Evolutionary conservation across 1,140 invertebrate species (phyloP), one percentile per base, ranked within the genome.

Genomic region (Chrysomallon squamiferum): DNA sequence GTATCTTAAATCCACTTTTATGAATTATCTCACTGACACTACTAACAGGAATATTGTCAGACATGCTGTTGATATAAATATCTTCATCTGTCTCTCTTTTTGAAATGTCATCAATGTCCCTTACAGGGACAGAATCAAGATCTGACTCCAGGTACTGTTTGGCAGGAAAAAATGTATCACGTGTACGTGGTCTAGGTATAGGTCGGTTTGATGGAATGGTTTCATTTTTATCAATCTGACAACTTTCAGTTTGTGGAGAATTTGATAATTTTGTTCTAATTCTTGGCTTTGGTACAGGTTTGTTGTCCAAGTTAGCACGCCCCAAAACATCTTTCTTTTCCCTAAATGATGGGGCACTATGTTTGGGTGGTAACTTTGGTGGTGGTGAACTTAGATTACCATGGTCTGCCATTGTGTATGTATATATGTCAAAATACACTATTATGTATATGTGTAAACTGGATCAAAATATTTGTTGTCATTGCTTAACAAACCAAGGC

Each of bases 201-300:
- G 50, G 50, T 5, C 50, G 20, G 22, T 25, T 22, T 20, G 45
- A 20, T 54, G 50, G 50, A 30, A 18, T 13, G 2, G 50, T 27
- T 18, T 3, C 5, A 7, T 15, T 27, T 15, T 38, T 38, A n/a
- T n/a, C n/a, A n/a, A n/a, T n/a, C n/a, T n/a, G n/a, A n/a, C n/a
- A n/a, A 38, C 35, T 38, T 15, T 38, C 35, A 38, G 35, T 15
- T 7, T 7, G 6, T 22, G n/a, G n/a, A 15, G 50, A 20, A 15
- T 27, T 1, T 5, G 50, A 15, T 27, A 22, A 20, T 22, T 27
- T 54, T 6, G 29, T 30, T 27, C 29, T 20, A 20, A 3, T 54
- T 27, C 50, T 25, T 11, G 50, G 50, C 29, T 54, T 54, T 15
- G 50, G 50, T 6, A 54, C 50, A 54, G 50, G 50, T 54, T 15